Percentiles rank a stretch among this genome's conserved stretches.
phyloP scores from a whole-genome alignment of 2,113 vertebrate genomes.

The Columba livia region DNA sequence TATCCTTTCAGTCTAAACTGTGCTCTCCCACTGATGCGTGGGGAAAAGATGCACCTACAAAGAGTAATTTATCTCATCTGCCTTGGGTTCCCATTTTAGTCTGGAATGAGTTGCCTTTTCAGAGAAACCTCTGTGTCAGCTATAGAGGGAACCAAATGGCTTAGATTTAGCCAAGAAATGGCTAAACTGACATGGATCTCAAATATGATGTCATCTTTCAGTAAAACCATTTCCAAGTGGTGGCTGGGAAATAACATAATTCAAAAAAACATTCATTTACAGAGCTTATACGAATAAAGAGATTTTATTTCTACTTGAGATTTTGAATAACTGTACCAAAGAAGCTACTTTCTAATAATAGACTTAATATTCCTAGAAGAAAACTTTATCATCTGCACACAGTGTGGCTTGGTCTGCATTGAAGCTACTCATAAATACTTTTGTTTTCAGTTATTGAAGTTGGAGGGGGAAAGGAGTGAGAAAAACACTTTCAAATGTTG shows the following conservation, averaged over 20 bases:
- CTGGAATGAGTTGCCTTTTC: not conserved
- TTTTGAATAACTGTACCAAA: not conserved
- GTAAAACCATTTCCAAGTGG: not conserved
- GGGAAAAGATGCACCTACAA: not conserved
- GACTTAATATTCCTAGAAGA: slow-evolving; percentile 27
- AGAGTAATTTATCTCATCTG: not conserved
- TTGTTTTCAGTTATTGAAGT: not conserved
- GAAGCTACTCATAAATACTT: not conserved
- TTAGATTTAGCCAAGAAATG: not conserved
- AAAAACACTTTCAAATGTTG: not conserved
- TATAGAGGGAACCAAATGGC: not conserved
- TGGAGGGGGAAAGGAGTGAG: not conserved
- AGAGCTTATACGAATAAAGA: not conserved
- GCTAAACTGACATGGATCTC: not conserved
- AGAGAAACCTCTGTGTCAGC: not conserved
- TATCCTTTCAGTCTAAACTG: not conserved
- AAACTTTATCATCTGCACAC: not conserved
- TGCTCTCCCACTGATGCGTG: not conserved
- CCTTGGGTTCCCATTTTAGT: not conserved
- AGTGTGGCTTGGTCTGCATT: not conserved
- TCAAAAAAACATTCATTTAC: not conserved
- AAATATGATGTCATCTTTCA: not conserved
- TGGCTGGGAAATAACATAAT: slow-evolving; percentile 4
- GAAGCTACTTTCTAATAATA: not conserved
- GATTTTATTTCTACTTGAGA: not conserved